Percentiles rank a stretch among this genome's conserved stretches.
Evolutionary conservation across 2,113 vertebrate species (phyloP).

Genomic region (Myodes glareolus): DNA sequence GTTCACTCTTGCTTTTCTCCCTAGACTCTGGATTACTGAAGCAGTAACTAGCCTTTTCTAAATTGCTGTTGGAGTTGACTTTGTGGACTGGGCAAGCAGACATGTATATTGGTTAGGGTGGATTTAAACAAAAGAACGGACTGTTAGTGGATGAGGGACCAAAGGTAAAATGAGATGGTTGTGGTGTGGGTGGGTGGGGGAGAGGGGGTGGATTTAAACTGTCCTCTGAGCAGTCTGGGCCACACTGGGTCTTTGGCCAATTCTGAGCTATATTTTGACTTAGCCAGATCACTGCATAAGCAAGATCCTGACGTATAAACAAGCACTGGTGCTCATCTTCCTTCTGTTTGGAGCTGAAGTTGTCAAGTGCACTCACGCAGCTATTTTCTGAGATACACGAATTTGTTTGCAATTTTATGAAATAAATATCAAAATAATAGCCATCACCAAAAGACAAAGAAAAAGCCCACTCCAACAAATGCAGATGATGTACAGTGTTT

Average conservation of each 20-base stretch:
- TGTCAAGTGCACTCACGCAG: neutral
- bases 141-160: neutral
- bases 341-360: neutral
- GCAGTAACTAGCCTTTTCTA: slow-evolving; percentile 5
- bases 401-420: slow-evolving; percentile 8
- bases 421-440: neutral
- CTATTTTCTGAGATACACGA: neutral
- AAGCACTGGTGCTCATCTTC: neutral
- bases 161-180: neutral
- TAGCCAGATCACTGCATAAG: neutral
- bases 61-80: slow-evolving; percentile 23
- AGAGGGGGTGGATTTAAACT: neutral
- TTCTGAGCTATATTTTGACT: neutral
- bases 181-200: neutral
- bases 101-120: neutral
- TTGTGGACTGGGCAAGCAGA: neutral
- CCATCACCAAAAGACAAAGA: neutral
- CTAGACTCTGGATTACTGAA: slow-evolving; percentile 13
- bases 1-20: neutral
- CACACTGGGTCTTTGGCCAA: neutral
- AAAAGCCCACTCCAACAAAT: neutral
- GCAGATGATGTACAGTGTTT: neutral
- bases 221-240: neutral
- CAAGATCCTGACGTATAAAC: neutral
- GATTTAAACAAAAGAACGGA: neutral